phyloP scores from a whole-genome alignment of 2,113 vertebrate genomes.

The Tenebrosternarchus preto region DNA sequence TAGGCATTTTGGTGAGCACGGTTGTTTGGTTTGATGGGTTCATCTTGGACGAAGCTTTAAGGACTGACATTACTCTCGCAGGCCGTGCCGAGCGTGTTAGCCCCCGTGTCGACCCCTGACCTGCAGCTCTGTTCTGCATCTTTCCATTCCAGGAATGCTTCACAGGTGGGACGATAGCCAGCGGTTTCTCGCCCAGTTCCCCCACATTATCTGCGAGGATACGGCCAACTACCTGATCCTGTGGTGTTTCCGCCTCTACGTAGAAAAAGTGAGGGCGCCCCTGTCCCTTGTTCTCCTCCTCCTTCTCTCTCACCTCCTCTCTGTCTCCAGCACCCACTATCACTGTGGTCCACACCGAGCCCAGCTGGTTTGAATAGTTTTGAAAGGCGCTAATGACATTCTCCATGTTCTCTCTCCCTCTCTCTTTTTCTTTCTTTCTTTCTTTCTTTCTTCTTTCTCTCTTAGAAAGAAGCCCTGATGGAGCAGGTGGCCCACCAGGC shows the following conservation, averaged over 20 bases:
- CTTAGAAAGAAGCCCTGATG: slow-evolving; percentile 93
- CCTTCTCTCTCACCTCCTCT: neutral
- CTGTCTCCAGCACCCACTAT: no score
- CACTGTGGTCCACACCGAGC: no score
- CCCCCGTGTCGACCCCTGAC: no score
- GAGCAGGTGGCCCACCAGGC: slow-evolving; percentile 97
- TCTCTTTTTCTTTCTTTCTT: neutral
- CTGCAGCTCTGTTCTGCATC: neutral
- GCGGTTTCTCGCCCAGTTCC: slow-evolving; percentile 88
- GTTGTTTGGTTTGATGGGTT: neutral
- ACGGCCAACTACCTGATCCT: slow-evolving; percentile 89
- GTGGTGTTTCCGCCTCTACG: slow-evolving; percentile 94
- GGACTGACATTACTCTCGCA: neutral
- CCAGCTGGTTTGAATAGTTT: neutral
- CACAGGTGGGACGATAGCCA: slow-evolving; percentile 98
- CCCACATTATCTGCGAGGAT: slow-evolving; percentile 94
- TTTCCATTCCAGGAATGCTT: slow-evolving; percentile 83
- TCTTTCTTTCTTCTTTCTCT: slow-evolving; percentile 3
- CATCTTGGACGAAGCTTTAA: neutral
- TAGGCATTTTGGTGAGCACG: slow-evolving; percentile 89
- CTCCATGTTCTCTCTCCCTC: neutral
- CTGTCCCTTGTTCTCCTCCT: neutral
- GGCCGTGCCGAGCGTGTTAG: no score
- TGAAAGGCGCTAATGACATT: neutral
- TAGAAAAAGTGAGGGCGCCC: slow-evolving; percentile 83